A percentile compares a stretch with the other conserved stretches of the same genome.
These are phyloP conservation scores for Hirtodrosophila cameraria DNA, from an alignment of 2,888 invertebrate species.

Conservation along the genomic window DNA sequence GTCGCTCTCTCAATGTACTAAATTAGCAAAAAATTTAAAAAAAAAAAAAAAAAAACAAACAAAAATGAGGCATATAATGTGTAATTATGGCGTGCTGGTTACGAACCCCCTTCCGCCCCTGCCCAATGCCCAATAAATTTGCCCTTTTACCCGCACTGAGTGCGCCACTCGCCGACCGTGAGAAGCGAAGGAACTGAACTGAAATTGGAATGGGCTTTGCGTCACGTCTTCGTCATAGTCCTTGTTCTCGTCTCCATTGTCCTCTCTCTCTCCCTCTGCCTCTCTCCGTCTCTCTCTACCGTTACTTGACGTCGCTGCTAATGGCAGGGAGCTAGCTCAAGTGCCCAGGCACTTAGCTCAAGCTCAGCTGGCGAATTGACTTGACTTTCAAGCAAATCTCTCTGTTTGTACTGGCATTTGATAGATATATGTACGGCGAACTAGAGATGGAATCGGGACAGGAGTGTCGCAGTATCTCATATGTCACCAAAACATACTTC, in stretches of 20 bases:
- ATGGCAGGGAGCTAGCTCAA: slow-evolving; percentile 50
- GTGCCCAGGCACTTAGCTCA: slow-evolving; percentile 54
- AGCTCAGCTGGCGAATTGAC: slow-evolving; percentile 26
- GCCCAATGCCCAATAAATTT: background rate
- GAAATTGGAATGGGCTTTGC: slow-evolving; percentile 15
- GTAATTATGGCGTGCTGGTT: slow-evolving; percentile 75
- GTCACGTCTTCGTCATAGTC: background rate
- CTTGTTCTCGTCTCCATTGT: slow-evolving; percentile 3
- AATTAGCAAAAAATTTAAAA: slow-evolving; percentile 58
- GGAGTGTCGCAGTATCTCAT: too few species aligned
- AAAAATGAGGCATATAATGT: slow-evolving; percentile 44
- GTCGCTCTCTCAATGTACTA: slow-evolving; percentile 44
- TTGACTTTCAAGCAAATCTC: slow-evolving; percentile 10
- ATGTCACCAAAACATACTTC: too few species aligned
- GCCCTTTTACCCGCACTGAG: slow-evolving; percentile 44
- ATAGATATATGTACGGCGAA: too few species aligned
- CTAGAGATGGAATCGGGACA: too few species aligned
- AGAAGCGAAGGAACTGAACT: background rate
- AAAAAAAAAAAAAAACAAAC: slow-evolving; percentile 8
- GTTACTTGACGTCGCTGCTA: slow-evolving; percentile 16
- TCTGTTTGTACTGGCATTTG: slow-evolving; percentile 10
- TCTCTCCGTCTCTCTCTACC: background rate
- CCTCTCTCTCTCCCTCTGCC: background rate
- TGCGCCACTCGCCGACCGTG: slow-evolving; percentile 43
- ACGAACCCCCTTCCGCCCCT: background rate